phyloP scores from a whole-genome alignment of 2,888 invertebrate species.

The Nomada hirtipes region DNA sequence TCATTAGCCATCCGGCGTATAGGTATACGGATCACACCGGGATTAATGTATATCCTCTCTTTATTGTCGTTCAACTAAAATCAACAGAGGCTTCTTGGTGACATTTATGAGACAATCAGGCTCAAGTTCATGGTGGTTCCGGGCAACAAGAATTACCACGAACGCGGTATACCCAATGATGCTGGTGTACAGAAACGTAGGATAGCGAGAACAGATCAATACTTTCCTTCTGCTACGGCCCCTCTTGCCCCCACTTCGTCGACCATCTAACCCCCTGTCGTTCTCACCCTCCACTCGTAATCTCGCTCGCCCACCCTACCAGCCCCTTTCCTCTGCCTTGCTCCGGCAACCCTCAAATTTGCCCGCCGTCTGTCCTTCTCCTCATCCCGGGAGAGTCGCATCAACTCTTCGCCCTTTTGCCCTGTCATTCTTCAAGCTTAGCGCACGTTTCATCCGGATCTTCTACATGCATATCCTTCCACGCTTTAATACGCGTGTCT shows the following conservation, averaged over 20 bases:
- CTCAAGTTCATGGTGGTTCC: conserved; percentile 67
- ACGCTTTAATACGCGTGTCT: conserved; percentile 36
- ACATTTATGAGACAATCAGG: conserved; percentile 36
- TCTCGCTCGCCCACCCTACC: conserved; percentile 33
- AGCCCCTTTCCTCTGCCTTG: conserved; percentile 24
- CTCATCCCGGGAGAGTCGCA: conserved; percentile 46
- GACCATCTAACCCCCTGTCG: conserved; percentile 58
- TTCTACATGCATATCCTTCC: conserved; percentile 25
- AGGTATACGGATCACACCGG: background rate
- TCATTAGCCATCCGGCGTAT: background rate
- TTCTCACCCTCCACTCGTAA: conserved; percentile 56
- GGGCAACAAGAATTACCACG: conserved; percentile 72
- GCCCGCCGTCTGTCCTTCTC: conserved; percentile 65
- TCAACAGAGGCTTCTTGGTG: conserved; percentile 21
- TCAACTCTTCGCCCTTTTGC: conserved; percentile 48
- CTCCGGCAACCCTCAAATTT: conserved; percentile 77
- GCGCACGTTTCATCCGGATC: conserved; percentile 23
- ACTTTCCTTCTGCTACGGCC: conserved; percentile 83
- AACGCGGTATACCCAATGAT: conserved; percentile 72
- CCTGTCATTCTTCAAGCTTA: conserved; percentile 53
- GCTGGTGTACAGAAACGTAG: conserved; percentile 79
- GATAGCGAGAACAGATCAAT: conserved; percentile 84
- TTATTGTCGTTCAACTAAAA: conserved; percentile 8
- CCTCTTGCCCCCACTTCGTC: conserved; percentile 68
- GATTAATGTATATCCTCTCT: conserved; percentile 11